A percentile compares a stretch with the other conserved stretches of the same genome.
Evolutionary conservation across 2,113 vertebrate species (phyloP).

Genomic region (Rhinichthys klamathensis): DNA sequence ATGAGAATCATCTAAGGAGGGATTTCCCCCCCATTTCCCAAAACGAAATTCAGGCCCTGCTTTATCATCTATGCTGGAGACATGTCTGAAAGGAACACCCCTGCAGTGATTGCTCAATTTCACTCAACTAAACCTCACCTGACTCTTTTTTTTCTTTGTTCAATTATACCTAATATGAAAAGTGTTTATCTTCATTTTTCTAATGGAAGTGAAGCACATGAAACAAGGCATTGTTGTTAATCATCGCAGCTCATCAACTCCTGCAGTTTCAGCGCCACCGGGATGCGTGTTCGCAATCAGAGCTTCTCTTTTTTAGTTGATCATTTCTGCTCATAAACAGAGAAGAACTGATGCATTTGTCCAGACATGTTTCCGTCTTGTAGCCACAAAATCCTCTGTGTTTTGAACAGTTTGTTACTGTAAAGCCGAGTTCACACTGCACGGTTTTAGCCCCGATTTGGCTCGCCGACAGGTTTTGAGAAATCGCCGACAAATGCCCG

Average conservation of each 20-base stretch:
- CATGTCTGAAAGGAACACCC: background rate
- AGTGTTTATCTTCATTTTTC: background rate
- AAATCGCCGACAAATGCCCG: no score
- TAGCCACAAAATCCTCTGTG: background rate
- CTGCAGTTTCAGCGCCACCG: background rate
- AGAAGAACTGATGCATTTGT: background rate
- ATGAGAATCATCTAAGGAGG: no score
- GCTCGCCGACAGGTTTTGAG: no score
- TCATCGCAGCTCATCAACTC: conserved; percentile 11
- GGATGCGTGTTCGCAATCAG: background rate
- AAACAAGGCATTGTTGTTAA: background rate
- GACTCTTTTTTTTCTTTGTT: background rate
- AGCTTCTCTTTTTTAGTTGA: background rate
- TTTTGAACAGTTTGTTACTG: background rate
- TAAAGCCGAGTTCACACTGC: no score
- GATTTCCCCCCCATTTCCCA: no score
- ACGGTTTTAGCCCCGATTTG: no score
- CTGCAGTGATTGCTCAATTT: background rate
- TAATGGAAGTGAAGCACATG: background rate
- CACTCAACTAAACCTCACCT: background rate
- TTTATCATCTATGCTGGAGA: background rate
- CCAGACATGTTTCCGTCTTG: background rate
- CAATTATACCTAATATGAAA: background rate
- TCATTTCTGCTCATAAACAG: conserved; percentile 2
- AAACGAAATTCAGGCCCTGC: no score